phyloP scores from a whole-genome alignment of 2,797 vertebrate species.

The Prionace glauca region DNA sequence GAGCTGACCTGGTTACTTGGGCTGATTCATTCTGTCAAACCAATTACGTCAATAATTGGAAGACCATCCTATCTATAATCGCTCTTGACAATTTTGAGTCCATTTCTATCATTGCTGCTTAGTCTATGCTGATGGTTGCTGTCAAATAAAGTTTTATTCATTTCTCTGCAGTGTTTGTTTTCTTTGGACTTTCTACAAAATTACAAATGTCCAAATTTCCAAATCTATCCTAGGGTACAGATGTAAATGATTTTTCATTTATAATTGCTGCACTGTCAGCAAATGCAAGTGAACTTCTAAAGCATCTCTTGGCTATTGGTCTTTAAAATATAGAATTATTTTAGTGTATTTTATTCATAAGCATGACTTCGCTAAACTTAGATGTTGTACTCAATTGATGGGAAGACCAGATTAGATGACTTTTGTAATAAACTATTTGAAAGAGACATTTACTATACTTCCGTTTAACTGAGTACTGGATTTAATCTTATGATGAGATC shows the following conservation, averaged over 20 bases:
- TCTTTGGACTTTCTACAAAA: background rate
- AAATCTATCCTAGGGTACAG: background rate
- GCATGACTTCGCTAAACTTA: background rate
- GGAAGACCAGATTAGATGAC: background rate
- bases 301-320: background rate
- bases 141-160: conserved; percentile 10
- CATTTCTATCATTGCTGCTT: background rate
- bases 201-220: background rate
- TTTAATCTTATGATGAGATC: background rate
- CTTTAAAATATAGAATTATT: background rate
- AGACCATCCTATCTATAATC: background rate
- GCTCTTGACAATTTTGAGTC: background rate
- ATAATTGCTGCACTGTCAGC: background rate
- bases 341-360: background rate
- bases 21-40: background rate
- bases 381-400: background rate
- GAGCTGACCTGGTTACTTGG: background rate
- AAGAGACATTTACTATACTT: background rate
- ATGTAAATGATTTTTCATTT: background rate
- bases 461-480: background rate
- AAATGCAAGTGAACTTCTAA: background rate
- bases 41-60: background rate
- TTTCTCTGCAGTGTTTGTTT: background rate
- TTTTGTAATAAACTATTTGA: background rate
- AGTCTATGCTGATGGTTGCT: background rate